phyloP scores from a whole-genome alignment of 2,113 vertebrate species.

The Promerops cafer region DNA sequence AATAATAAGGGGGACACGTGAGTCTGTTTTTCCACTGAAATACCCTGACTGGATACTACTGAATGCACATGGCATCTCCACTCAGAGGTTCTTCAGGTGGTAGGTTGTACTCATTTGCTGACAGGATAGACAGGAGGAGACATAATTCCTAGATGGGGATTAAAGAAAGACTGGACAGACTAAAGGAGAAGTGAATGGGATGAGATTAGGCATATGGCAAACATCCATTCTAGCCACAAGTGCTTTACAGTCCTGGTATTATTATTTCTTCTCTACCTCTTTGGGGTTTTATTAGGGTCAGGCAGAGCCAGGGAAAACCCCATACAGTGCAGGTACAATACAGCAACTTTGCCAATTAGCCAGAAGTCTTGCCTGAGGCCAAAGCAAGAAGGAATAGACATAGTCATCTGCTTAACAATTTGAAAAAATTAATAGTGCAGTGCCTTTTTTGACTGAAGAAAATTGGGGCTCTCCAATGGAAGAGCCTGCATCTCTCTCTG shows the following conservation, averaged over 20 bases:
- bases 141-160: background rate
- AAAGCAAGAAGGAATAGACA: background rate
- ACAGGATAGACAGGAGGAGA: background rate
- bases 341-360: background rate
- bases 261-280: constrained; percentile 13
- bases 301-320: constrained; percentile 20
- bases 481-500: background rate
- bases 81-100: background rate
- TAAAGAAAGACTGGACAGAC: background rate
- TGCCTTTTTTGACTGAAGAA: background rate
- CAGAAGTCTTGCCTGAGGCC: constrained; percentile 27
- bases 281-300: constrained; percentile 1
- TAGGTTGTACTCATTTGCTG: background rate
- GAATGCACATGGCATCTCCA: background rate
- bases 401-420: background rate
- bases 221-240: background rate
- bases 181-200: background rate
- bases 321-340: background rate
- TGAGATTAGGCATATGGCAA: background rate
- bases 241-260: constrained; percentile 1
- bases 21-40: background rate
- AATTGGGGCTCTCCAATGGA: background rate
- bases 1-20: background rate
- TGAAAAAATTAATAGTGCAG: background rate
- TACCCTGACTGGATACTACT: background rate